phyloP scores from a whole-genome alignment of 2,888 invertebrate genomes.

The Aporophyla nigra region DNA sequence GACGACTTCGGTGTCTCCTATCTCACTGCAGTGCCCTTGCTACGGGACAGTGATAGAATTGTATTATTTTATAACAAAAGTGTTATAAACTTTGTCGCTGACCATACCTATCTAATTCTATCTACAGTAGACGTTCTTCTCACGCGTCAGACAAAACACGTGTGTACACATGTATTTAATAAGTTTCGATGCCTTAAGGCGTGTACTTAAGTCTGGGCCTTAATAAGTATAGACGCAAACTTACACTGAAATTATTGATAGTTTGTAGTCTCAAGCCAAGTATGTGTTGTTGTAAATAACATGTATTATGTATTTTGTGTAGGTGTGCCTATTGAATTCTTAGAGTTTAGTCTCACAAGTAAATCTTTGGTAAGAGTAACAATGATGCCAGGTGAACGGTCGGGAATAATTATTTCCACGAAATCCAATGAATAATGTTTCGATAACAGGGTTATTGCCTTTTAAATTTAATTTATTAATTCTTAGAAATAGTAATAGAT shows the following conservation, averaged over 20 bases:
- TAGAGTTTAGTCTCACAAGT: neutral
- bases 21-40: too few species aligned
- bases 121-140: neutral
- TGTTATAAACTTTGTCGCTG: neutral
- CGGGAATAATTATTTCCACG: neutral
- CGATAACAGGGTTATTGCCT: too few species aligned
- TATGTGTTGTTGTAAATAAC: slow-evolving; percentile 19
- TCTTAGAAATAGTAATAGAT: too few species aligned
- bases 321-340: neutral
- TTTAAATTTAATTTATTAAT: too few species aligned
- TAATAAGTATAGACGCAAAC: slow-evolving; percentile 17
- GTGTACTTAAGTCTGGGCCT: slow-evolving; percentile 13
- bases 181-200: slow-evolving; percentile 40
- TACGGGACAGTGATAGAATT: too few species aligned
- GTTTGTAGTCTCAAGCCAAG: slow-evolving; percentile 17
- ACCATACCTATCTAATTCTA: neutral
- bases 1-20: too few species aligned
- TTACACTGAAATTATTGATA: slow-evolving; percentile 39
- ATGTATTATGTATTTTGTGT: neutral
- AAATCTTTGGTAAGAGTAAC: neutral
- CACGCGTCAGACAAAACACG: neutral
- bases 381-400: neutral
- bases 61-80: too few species aligned
- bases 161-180: slow-evolving; percentile 14
- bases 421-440: neutral